These are phyloP conservation scores for Carposina sasakii DNA, from an alignment of 1,140 invertebrate species.

Conservation along the genomic window DNA sequence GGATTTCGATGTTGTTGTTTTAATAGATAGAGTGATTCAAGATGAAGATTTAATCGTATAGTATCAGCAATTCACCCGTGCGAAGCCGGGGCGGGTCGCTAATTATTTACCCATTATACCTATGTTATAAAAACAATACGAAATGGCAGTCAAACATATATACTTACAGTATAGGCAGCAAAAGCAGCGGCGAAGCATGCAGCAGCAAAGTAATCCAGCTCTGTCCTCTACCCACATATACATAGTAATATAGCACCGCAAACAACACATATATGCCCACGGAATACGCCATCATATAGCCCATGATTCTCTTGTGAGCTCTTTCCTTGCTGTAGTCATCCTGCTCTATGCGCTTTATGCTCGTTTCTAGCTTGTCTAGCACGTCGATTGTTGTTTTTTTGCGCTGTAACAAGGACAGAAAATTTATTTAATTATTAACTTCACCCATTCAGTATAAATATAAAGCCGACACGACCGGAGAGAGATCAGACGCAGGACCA, in stretches of 20 bases:
- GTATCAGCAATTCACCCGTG: too few species aligned
- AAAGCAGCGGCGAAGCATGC: conserved; percentile 80
- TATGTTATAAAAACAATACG: too few species aligned
- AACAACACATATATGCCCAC: conserved; percentile 85
- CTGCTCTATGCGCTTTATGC: conserved; percentile 86
- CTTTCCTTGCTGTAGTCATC: conserved; percentile 85
- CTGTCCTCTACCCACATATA: conserved; percentile 71
- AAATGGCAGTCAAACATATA: too few species aligned
- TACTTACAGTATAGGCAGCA: conserved; percentile 87
- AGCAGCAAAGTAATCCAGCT: conserved; percentile 78
- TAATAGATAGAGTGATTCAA: too few species aligned
- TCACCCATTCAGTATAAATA: too few species aligned
- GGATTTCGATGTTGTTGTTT: too few species aligned
- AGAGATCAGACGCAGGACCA: too few species aligned
- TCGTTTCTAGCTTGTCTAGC: conserved; percentile 84
- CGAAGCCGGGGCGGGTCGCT: too few species aligned
- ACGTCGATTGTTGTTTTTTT: conserved; percentile 85
- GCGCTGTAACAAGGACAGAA: conserved; percentile 77
- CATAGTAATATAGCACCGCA: conserved; percentile 82
- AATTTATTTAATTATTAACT: too few species aligned
- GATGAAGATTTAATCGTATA: too few species aligned
- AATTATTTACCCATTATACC: too few species aligned
- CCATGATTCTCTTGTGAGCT: conserved; percentile 84
- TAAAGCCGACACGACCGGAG: too few species aligned
- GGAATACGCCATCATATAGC: conserved; percentile 83